phyloP scores from a whole-genome alignment of 2,888 invertebrate genomes.

The Bugula neritina region DNA sequence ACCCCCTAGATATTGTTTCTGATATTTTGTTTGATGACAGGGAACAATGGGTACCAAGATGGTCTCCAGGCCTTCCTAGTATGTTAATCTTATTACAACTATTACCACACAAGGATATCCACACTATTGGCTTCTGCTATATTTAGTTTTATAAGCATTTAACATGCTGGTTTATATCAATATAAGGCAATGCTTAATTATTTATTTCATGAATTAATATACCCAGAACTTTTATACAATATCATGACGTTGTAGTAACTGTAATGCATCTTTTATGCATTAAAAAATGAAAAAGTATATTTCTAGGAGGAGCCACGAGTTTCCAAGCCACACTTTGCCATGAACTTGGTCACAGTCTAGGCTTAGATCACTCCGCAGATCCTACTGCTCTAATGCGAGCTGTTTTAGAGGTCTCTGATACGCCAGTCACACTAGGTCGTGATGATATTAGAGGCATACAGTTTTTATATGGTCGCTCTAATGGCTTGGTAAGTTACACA shows the following conservation, averaged over 20 bases:
- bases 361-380: not conserved
- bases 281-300: too few species aligned
- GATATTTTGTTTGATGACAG: not conserved
- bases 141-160: too few species aligned
- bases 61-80: not conserved
- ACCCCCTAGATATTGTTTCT: not conserved
- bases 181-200: too few species aligned
- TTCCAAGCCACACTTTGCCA: conserved; percentile 7
- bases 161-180: too few species aligned
- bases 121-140: too few species aligned
- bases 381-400: not conserved
- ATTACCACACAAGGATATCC: too few species aligned
- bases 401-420: not conserved
- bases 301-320: too few species aligned
- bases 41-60: not conserved
- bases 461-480: not conserved
- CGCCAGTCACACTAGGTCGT: not conserved
- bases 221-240: too few species aligned
- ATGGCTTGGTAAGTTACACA: conserved; percentile 13
- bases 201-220: too few species aligned
- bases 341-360: not conserved
- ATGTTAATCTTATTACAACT: too few species aligned
- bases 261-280: too few species aligned
- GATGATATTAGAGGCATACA: not conserved
- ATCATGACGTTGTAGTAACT: too few species aligned